These are phyloP conservation scores for Chymomyza costata DNA, from an alignment of 1,140 invertebrate species.

Conservation along the genomic window DNA sequence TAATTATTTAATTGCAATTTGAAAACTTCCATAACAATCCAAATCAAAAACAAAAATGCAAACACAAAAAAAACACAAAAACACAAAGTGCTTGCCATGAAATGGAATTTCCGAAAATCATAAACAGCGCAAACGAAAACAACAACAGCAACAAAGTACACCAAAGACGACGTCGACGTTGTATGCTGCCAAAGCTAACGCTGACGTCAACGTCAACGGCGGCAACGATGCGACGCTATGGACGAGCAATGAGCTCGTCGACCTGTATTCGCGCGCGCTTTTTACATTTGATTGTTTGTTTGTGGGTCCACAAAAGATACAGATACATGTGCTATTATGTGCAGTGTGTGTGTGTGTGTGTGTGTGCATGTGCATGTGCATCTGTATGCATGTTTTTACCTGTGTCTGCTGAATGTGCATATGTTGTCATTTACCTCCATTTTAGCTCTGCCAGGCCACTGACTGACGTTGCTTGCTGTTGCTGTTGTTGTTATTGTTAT, in stretches of 20 bases:
- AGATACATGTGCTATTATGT: conserved; percentile 3
- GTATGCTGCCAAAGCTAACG: conserved; percentile 3
- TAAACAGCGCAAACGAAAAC: conserved; percentile 43
- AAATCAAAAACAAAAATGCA: conserved; percentile 20
- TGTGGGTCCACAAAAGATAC: not conserved
- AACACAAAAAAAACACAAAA: conserved; percentile 29
- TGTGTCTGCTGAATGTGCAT: conserved; percentile 36
- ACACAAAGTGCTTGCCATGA: no score
- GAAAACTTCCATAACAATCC: conserved; percentile 40
- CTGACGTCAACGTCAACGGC: conserved; percentile 8
- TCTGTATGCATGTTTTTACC: conserved; percentile 1
- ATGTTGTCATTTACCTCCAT: conserved; percentile 54
- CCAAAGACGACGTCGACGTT: conserved; percentile 21
- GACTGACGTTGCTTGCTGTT: conserved; percentile 16
- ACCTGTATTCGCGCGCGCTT: conserved; percentile 71
- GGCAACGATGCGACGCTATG: conserved; percentile 27
- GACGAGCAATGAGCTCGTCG: conserved; percentile 50
- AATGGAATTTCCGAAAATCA: conserved; percentile 70
- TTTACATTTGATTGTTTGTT: conserved; percentile 49
- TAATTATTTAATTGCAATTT: conserved; percentile 50
- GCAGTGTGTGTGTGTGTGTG: conserved; percentile 2
- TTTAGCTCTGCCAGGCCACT: conserved; percentile 17
- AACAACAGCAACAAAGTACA: conserved; percentile 25
- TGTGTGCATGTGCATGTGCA: conserved; percentile 20
- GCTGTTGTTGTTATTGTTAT: conserved; percentile 34